Evolutionary conservation across 92 coral and sea anemone genomes (phyloP).

Genomic region (Epizoanthus illoricatus): DNA sequence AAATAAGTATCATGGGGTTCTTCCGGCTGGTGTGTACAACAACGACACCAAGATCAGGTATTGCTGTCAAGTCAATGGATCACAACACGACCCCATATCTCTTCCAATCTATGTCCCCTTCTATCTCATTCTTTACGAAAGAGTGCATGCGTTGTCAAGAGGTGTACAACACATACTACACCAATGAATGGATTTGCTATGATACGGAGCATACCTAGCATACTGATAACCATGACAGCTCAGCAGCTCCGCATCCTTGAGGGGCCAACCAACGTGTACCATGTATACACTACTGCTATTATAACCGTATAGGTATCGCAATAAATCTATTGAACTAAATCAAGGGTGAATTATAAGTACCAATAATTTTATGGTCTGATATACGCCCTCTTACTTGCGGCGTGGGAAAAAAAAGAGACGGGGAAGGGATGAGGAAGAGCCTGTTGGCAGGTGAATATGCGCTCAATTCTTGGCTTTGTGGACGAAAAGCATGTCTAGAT

Average conservation of each 20-base stretch:
- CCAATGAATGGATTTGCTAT: neutral
- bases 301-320: constrained; percentile 10
- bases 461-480: too few relatives aligned
- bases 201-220: constrained; percentile 1
- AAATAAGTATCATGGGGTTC: neutral
- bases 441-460: too few relatives aligned
- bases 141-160: neutral
- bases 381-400: neutral
- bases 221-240: constrained; percentile 9
- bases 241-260: neutral
- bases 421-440: too few relatives aligned
- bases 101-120: constrained; percentile 15
- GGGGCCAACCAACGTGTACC: neutral
- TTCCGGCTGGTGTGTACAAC: constrained; percentile 19
- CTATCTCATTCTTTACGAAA: neutral
- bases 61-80: constrained; percentile 30
- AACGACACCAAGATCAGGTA: constrained; percentile 6
- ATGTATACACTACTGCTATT: constrained; percentile 19
- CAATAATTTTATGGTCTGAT: too few relatives aligned
- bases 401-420: too few relatives aligned
- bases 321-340: too few relatives aligned
- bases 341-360: too few relatives aligned
- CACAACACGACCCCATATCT: neutral
- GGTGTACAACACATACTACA: neutral
- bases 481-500: too few relatives aligned